Evolutionary conservation across 2,888 invertebrate species (phyloP).

Genomic region (Ormyrus nitidulus): DNA sequence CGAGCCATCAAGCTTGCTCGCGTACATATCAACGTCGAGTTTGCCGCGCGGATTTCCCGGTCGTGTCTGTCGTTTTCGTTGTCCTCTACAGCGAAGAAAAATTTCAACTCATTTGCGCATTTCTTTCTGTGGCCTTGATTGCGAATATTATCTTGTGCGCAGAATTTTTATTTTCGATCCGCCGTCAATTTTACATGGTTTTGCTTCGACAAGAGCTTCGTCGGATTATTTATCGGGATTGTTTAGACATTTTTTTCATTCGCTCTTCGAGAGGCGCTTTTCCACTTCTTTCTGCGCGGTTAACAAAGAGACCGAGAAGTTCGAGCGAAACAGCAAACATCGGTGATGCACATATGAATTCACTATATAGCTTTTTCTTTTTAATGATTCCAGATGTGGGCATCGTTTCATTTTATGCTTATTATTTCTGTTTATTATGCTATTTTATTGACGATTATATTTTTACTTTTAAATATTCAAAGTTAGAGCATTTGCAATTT

Average conservation of each 20-base stretch:
- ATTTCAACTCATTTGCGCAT: no score
- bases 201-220: no score
- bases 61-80: not conserved
- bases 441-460: conserved; percentile 37
- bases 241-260: not conserved
- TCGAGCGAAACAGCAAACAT: conserved; percentile 43
- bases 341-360: conserved; percentile 37
- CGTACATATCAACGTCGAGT: conserved; percentile 1
- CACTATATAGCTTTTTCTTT: conserved; percentile 10
- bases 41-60: conserved; percentile 21
- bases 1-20: not conserved
- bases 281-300: not conserved
- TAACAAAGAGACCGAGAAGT: conserved; percentile 36
- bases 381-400: conserved; percentile 27
- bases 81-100: not conserved
- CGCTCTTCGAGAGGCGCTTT: not conserved
- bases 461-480: conserved; percentile 15
- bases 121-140: not conserved
- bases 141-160: conserved; percentile 23
- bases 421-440: conserved; percentile 27
- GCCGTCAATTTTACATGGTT: not conserved
- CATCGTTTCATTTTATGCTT: conserved; percentile 18
- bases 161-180: not conserved
- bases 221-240: no score
- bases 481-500: not conserved